These are phyloP conservation scores for Hetaerina titia DNA, from an alignment of 2,888 invertebrate genomes.

Conservation along the genomic window DNA sequence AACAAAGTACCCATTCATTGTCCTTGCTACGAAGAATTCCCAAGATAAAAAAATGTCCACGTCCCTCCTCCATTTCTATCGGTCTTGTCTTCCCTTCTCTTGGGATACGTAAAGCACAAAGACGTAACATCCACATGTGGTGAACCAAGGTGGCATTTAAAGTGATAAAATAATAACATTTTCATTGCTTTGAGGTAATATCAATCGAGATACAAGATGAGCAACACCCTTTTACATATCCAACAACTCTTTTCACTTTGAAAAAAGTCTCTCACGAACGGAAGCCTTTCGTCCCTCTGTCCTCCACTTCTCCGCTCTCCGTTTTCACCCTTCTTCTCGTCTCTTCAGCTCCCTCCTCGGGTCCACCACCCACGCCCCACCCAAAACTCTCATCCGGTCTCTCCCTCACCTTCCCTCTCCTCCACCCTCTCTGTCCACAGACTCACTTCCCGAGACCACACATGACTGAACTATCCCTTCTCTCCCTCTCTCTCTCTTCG, in stretches of 20 bases:
- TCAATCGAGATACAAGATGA: neutral
- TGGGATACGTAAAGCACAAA: no score
- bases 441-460: neutral
- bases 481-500: neutral
- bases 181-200: neutral
- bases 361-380: neutral
- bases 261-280: neutral
- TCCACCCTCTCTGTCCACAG: neutral
- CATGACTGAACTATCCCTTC: neutral
- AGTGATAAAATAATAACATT: neutral
- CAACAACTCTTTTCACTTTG: neutral
- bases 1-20: no score
- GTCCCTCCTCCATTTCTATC: no score
- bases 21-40: no score
- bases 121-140: no score
- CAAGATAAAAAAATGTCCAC: no score
- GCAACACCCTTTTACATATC: neutral
- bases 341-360: neutral
- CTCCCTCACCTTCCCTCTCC: neutral
- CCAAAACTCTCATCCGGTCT: neutral
- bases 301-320: neutral
- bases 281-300: neutral
- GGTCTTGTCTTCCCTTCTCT: no score
- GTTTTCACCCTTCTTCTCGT: neutral
- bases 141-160: neutral